phyloP scores from a whole-genome alignment of 2,888 invertebrate genomes.

The Metallyticus violacea region DNA sequence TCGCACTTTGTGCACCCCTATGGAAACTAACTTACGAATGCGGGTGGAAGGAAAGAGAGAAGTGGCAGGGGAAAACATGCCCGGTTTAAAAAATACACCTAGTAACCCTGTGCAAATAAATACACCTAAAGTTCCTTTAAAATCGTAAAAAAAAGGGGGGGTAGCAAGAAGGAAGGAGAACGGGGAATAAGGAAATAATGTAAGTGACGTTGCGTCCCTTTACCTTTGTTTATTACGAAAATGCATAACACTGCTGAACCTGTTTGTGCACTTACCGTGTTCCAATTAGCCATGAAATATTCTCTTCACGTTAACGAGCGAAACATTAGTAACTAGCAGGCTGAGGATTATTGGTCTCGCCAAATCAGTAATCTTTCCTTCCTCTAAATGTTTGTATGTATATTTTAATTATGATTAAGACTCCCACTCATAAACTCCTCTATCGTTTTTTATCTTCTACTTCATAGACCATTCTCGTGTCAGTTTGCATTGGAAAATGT shows the following conservation, averaged over 20 bases:
- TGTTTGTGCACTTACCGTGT: too few relatives aligned
- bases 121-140: neutral
- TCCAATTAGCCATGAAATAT: too few relatives aligned
- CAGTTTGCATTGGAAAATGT: conserved; percentile 10
- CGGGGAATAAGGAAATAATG: neutral
- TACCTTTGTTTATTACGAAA: neutral
- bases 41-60: neutral
- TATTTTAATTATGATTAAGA: too few relatives aligned
- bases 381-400: too few relatives aligned
- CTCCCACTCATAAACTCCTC: too few relatives aligned
- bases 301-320: too few relatives aligned
- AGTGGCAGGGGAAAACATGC: neutral
- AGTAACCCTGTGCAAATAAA: neutral
- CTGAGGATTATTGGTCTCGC: too few relatives aligned
- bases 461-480: too few relatives aligned
- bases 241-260: neutral
- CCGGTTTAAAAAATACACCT: neutral
- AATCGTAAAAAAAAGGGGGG: neutral
- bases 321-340: too few relatives aligned
- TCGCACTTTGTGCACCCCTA: neutral
- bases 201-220: neutral
- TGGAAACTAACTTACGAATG: neutral
- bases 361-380: too few relatives aligned
- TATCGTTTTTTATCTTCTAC: neutral
- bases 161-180: neutral